Conservation (phyloP, 2,113 vertebrate genomes). For the Rhinopomastus cyanomelas region DNA sequence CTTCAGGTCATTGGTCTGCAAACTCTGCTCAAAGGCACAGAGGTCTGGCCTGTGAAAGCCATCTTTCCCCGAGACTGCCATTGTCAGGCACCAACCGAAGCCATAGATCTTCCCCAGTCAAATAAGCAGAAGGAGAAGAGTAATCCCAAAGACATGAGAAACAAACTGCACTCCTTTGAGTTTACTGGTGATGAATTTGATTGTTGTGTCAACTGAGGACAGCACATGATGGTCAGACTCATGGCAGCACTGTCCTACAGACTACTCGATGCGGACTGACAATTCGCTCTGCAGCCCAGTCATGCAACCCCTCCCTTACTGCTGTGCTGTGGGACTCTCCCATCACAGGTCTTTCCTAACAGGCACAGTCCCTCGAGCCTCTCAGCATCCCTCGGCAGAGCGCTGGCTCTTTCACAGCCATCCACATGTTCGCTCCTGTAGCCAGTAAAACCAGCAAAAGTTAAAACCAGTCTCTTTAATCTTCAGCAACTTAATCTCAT, state of each 20-base stretch:
- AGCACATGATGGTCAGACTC: neutral
- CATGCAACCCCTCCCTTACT: neutral
- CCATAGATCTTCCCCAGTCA: neutral
- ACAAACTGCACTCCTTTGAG: neutral
- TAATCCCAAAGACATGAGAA: neutral
- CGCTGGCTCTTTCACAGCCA: neutral
- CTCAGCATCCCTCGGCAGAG: neutral
- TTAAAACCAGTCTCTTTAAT: neutral
- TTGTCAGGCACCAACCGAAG: neutral
- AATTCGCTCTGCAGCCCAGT: neutral
- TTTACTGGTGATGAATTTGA: neutral
- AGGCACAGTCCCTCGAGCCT: neutral
- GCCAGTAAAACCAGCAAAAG: neutral
- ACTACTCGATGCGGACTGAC: neutral
- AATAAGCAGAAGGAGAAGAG: neutral
- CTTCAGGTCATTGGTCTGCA: neutral
- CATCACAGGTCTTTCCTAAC: neutral
- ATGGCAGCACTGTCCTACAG: neutral
- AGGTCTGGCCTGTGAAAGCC: neutral
- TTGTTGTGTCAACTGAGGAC: neutral
- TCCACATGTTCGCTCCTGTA: neutral
- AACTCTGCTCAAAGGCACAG: neutral
- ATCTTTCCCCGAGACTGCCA: neutral
- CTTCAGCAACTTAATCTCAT: conserved; percentile 3
- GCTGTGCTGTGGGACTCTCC: neutral